These are phyloP conservation scores for Tromatobia lineatoria DNA, from an alignment of 2,888 invertebrate genomes.

Conservation along the genomic window DNA sequence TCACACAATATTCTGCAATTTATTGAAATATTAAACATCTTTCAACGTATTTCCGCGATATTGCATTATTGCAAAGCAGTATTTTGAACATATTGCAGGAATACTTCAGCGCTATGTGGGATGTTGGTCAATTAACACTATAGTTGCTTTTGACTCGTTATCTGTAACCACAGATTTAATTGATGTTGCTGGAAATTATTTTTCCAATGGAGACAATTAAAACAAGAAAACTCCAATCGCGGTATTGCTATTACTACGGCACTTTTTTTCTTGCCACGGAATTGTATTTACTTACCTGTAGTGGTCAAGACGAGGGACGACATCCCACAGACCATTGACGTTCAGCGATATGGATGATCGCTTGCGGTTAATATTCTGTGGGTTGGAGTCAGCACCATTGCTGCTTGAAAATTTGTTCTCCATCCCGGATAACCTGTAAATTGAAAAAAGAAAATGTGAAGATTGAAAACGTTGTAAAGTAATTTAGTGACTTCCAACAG, in stretches of 20 bases:
- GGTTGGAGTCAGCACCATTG: constrained; percentile 77
- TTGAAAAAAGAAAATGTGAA: neutral
- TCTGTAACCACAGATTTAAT: too few relatives aligned
- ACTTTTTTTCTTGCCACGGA: constrained; percentile 10
- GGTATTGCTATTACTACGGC: neutral
- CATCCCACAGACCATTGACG: constrained; percentile 84
- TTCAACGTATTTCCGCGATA: too few relatives aligned
- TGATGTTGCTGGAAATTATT: too few relatives aligned
- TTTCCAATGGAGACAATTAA: neutral
- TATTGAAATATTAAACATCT: too few relatives aligned
- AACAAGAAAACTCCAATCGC: neutral
- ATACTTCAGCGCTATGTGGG: too few relatives aligned
- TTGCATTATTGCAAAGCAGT: too few relatives aligned
- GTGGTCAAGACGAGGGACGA: constrained; percentile 83
- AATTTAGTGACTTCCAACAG: neutral
- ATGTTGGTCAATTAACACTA: too few relatives aligned
- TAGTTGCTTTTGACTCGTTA: too few relatives aligned
- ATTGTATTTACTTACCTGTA: constrained; percentile 77
- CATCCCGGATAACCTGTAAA: constrained; percentile 76
- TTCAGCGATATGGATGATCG: constrained; percentile 82
- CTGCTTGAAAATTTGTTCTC: constrained; percentile 77
- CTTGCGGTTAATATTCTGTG: constrained; percentile 78
- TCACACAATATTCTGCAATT: too few relatives aligned
- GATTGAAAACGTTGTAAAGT: neutral
- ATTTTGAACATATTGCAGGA: too few relatives aligned